A percentile compares a stretch with the other conserved stretches of the same genome.
phyloP scores from a whole-genome alignment of 2,797 vertebrate genomes.

The Sandelia bainsii region DNA sequence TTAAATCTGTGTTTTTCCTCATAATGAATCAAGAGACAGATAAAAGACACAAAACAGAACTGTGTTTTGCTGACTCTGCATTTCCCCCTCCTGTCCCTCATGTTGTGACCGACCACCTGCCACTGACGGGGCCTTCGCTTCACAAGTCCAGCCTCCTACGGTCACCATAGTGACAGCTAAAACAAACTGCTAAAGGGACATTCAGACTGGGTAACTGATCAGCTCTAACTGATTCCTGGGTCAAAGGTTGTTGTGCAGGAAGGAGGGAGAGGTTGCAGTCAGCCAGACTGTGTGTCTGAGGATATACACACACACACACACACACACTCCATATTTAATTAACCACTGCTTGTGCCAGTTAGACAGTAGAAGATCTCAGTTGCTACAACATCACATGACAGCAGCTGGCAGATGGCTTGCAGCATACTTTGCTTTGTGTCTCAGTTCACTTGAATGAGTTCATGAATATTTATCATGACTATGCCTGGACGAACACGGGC shows the following conservation, averaged over 20 bases:
- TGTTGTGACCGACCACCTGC: constrained; percentile 14
- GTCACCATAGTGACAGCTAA: constrained; percentile 40
- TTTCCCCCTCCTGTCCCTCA: constrained; percentile 1
- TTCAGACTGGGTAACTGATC: constrained; percentile 40
- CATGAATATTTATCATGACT: constrained; percentile 72
- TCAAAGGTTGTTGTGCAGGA: constrained; percentile 65
- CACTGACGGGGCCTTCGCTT: constrained; percentile 15
- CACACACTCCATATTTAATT: constrained; percentile 25
- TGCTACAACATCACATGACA: constrained; percentile 44
- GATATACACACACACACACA: constrained; percentile 42
- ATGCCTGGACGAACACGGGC: constrained; percentile 18
- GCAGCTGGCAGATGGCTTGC: constrained; percentile 70
- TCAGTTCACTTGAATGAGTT: constrained; percentile 64
- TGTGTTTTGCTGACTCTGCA: constrained; percentile 48
- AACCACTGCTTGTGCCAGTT: background rate
- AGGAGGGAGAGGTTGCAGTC: constrained; percentile 40
- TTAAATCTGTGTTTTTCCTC: no score
- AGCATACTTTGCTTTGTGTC: constrained; percentile 56
- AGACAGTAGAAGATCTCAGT: constrained; percentile 30
- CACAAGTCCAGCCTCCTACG: background rate
- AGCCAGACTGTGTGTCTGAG: background rate
- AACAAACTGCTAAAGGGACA: constrained; percentile 1
- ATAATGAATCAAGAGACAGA: no score
- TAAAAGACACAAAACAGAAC: background rate
- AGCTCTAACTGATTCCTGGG: constrained; percentile 55